These are phyloP conservation scores for Lithophane socia DNA, from an alignment of 2,888 invertebrate genomes.

Conservation along the genomic window DNA sequence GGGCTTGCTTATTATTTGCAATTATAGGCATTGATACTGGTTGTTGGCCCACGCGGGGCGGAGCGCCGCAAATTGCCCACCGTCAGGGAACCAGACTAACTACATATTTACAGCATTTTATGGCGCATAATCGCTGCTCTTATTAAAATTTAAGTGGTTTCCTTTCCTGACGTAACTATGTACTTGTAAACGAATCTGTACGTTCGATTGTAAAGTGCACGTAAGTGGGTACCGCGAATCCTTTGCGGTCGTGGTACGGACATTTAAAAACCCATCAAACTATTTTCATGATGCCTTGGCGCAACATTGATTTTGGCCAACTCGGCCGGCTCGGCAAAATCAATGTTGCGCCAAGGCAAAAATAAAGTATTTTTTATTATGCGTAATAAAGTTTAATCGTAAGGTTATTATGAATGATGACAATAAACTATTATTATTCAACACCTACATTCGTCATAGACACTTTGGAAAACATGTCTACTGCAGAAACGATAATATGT, in stretches of 20 bases:
- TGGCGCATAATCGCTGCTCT: conserved; percentile 87
- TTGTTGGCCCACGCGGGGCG: conserved; percentile 61
- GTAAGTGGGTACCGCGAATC: conserved; percentile 21
- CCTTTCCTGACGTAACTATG: conserved; percentile 82
- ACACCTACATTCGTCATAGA: conserved; percentile 11
- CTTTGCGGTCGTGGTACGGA: not conserved
- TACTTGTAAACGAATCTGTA: conserved; percentile 74
- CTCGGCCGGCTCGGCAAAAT: too few relatives aligned
- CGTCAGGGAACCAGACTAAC: conserved; percentile 83
- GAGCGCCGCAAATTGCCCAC: conserved; percentile 76
- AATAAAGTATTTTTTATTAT: conserved; percentile 49
- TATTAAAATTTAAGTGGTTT: conserved; percentile 89
- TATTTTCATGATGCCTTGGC: conserved; percentile 12
- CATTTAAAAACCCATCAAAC: not conserved
- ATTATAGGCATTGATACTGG: conserved; percentile 64
- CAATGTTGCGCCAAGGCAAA: conserved; percentile 52
- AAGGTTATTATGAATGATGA: conserved; percentile 31
- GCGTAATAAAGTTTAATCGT: conserved; percentile 47
- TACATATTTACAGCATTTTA: conserved; percentile 88
- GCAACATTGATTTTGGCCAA: too few relatives aligned
- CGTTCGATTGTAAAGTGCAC: conserved; percentile 69
- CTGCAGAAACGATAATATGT: conserved; percentile 15
- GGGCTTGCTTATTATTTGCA: conserved; percentile 61
- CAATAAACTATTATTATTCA: conserved; percentile 29
- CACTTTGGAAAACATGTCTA: conserved; percentile 16